Base-by-base conservation (phyloP, 53 echinoderm and acorn worm species). In the Stichopus horrens region DNA sequence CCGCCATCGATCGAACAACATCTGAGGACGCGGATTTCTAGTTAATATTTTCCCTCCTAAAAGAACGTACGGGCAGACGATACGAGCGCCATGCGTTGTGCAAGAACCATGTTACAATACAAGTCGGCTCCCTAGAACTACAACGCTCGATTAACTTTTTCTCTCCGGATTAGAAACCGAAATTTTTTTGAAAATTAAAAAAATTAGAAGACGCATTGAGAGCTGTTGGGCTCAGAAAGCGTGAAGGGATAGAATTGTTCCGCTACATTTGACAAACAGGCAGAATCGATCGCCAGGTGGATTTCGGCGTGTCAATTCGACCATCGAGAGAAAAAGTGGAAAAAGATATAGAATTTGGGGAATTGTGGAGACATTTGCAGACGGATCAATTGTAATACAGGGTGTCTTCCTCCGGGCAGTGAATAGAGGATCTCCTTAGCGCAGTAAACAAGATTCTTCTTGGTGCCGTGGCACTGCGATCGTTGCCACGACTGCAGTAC, bases 211-310 rank as follows among this genome's bases (percentile, higher is more conserved):
- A 85, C 66, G 65, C 53, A 51, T 65, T 85, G 85, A 59, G 59
- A 85, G 85, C 85, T 85, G 85, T 85, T 85, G 85, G 81, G 58
- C 58, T 81, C 81, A 58, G 81, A 85, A 67, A 85, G 85, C 85
- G 85, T 85, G 67, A 85, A 85, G 67, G 52, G 59, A 85, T 85
- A 67, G 85, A 85, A 85, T 85, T 85, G 85, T 85, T 85, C 66
- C 85, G 85, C 85, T 85, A 85, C 85, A 85, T 85, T 85, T 85
- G 85, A 67, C 85, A 85, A 85, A 85, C 85, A 85, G 85, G 85
- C 63, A 85, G 85, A 85, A 85, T 85, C 85, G 85, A 85, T 85
- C 85, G 85, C 85, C 85, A 85, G 85, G 85, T 85, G 85, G 85
- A 76, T 66, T 85, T 58, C 85, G 21, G 66, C 85, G 85, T 85